phyloP scores from a whole-genome alignment of 2,797 vertebrate species.

The Parauchenoglanis punctatus region DNA sequence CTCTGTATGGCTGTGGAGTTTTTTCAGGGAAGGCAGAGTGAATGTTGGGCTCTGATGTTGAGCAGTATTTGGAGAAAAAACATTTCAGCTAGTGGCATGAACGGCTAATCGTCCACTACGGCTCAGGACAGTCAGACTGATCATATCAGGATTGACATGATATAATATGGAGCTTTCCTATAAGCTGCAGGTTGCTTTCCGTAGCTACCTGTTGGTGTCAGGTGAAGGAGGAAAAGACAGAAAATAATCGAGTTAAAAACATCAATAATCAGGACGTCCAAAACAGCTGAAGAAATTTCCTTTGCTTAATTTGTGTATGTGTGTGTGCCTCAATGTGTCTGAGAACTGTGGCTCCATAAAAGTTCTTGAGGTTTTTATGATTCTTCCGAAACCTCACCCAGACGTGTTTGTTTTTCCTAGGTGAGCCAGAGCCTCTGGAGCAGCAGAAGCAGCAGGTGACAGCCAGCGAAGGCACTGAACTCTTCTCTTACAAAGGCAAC shows the following conservation, averaged over 20 bases:
- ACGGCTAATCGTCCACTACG: slow-evolving; percentile 62
- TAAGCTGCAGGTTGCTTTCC: slow-evolving; percentile 59
- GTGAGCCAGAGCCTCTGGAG: slow-evolving; percentile 90
- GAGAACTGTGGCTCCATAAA: background rate
- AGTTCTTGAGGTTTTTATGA: background rate
- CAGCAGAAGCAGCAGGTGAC: slow-evolving; percentile 91
- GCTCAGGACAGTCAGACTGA: slow-evolving; percentile 57
- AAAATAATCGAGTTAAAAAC: background rate
- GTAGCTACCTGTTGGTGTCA: slow-evolving; percentile 44
- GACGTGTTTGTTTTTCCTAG: slow-evolving; percentile 68
- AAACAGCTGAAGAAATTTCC: background rate
- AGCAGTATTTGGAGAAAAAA: slow-evolving; percentile 77
- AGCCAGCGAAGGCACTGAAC: slow-evolving; percentile 82
- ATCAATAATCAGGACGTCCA: background rate
- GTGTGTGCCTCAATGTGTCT: background rate
- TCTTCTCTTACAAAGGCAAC: slow-evolving; percentile 95
- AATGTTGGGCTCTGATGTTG: slow-evolving; percentile 71
- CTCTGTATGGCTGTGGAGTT: slow-evolving; percentile 68
- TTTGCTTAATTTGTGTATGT: background rate
- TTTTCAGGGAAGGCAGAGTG: slow-evolving; percentile 61
- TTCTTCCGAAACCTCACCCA: slow-evolving; percentile 28
- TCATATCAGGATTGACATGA: slow-evolving; percentile 58
- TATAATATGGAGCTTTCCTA: slow-evolving; percentile 48
- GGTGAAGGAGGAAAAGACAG: slow-evolving; percentile 49
- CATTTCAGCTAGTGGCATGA: slow-evolving; percentile 61